Percentiles rank a stretch among this genome's conserved stretches.
Evolutionary conservation across 2,888 invertebrate genomes (phyloP).

Genomic region (Limnephilus auricula): DNA sequence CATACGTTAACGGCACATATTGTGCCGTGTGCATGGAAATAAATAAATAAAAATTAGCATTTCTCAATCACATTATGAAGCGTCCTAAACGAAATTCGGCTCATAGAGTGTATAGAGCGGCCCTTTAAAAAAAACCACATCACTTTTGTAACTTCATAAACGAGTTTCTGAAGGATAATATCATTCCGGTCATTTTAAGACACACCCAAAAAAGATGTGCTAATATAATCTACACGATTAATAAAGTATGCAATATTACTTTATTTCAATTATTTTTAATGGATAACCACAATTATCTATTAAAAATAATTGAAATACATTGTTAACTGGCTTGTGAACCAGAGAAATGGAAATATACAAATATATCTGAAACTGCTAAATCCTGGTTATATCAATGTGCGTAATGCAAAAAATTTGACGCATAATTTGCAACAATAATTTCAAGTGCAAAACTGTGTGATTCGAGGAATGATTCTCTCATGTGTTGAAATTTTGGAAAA

Average conservation of each 20-base stretch:
- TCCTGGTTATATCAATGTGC: not conserved
- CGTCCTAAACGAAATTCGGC: not conserved
- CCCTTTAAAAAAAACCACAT: not conserved
- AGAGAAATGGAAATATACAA: not conserved
- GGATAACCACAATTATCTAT: too few relatives aligned
- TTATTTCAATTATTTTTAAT: too few relatives aligned
- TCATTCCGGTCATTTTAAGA: not conserved
- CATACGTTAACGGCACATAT: too few relatives aligned
- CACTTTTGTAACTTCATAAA: not conserved
- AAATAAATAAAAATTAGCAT: too few relatives aligned
- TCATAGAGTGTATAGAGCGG: not conserved
- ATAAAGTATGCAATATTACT: too few relatives aligned
- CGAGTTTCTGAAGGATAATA: not conserved
- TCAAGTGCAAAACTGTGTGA: not conserved
- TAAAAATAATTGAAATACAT: too few relatives aligned
- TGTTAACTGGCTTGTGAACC: not conserved
- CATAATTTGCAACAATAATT: not conserved
- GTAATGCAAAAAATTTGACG: not conserved
- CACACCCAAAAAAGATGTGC: not conserved
- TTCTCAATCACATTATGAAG: not conserved
- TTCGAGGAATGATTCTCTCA: not conserved
- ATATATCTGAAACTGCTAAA: not conserved
- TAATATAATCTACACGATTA: too few relatives aligned
- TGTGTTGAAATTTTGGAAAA: not conserved
- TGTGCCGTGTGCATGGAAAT: too few relatives aligned